phyloP scores from a whole-genome alignment of 2,113 vertebrate genomes.

The Chauna torquata region DNA sequence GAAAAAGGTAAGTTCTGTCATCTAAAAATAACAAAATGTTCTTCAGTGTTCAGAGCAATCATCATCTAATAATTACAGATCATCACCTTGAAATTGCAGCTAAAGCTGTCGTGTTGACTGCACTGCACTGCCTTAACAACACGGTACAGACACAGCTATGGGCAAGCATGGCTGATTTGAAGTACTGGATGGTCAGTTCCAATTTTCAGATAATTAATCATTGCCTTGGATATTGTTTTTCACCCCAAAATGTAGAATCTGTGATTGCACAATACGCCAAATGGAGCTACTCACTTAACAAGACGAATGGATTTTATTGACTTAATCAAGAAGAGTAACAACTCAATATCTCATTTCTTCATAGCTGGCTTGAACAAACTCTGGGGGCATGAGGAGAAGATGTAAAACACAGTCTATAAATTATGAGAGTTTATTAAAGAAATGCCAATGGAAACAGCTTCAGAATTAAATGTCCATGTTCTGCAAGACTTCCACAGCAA shows the following conservation, averaged over 20 bases:
- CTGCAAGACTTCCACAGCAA: background rate
- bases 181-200: background rate
- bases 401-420: conserved; percentile 37
- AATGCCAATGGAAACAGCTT: background rate
- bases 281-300: background rate
- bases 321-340: conserved; percentile 34
- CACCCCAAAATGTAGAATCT: background rate
- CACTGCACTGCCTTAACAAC: background rate
- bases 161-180: background rate
- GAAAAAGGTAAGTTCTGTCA: background rate
- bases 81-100: background rate
- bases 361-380: background rate
- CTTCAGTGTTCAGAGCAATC: background rate
- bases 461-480: background rate
- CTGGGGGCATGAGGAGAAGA: background rate
- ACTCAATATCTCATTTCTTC: conserved; percentile 45
- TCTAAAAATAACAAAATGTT: background rate
- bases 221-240: background rate
- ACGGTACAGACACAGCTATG: background rate
- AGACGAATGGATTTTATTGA: conserved; percentile 51
- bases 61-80: background rate
- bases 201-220: background rate
- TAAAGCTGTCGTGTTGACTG: background rate
- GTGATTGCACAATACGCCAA: background rate
- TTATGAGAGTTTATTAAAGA: conserved; percentile 52